Evolutionary conservation across 2,888 invertebrate species (phyloP).

Genomic region (Geotrupes spiniger): DNA sequence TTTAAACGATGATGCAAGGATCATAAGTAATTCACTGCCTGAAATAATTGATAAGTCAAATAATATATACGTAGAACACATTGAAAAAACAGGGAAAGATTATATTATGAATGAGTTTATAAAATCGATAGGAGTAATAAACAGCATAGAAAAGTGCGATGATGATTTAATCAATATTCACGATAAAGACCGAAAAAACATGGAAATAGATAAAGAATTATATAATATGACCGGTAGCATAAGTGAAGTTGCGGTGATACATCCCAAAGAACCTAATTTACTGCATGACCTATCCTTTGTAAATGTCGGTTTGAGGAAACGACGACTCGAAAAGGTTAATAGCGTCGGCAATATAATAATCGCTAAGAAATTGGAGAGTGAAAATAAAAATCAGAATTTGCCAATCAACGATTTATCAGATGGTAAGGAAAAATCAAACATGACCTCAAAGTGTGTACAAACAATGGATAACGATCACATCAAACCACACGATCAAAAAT

Average conservation of each 20-base stretch:
- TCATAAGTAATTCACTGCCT: too few species aligned
- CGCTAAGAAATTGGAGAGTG: conserved; percentile 7
- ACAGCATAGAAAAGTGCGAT: not conserved
- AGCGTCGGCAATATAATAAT: conserved; percentile 14
- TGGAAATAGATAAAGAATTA: too few species aligned
- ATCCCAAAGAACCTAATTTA: not conserved
- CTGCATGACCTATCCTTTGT: conserved; percentile 1
- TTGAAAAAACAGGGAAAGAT: conserved; percentile 40
- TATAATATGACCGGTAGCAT: too few species aligned
- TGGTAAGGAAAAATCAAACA: conserved; percentile 3
- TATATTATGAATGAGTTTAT: conserved; percentile 46
- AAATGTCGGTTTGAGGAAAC: conserved; percentile 6
- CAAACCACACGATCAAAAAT: too few species aligned
- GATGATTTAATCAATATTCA: too few species aligned
- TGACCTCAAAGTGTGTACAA: conserved; percentile 20
- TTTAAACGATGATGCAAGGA: too few species aligned
- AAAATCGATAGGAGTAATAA: conserved; percentile 33
- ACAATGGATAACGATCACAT: conserved; percentile 8
- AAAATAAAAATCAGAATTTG: not conserved
- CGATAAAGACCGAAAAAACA: too few species aligned
- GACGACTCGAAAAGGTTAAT: conserved; percentile 16
- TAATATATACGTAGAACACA: not conserved
- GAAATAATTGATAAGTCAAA: too few species aligned
- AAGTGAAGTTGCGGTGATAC: too few species aligned
- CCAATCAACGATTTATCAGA: too few species aligned